Conservation (phyloP, 1,140 invertebrate species). For the Apis dorsata region DNA sequence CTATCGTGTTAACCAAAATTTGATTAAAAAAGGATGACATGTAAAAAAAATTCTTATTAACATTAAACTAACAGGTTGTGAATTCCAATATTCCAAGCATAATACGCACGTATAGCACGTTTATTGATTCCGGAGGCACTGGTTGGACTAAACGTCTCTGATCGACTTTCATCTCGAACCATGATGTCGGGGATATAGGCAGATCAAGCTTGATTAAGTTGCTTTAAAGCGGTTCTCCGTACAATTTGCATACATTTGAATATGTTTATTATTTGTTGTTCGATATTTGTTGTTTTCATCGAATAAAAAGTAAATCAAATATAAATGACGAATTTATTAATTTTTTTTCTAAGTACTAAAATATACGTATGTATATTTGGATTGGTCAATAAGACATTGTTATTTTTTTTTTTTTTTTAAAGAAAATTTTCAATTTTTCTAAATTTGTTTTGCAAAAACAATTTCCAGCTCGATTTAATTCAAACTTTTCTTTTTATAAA, state of each 20-base stretch:
- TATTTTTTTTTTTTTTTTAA: too few species aligned
- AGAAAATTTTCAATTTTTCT: too few species aligned
- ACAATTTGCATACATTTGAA: neutral
- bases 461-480: too few species aligned
- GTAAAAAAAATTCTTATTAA: conserved; percentile 1
- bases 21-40: neutral
- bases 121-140: conserved; percentile 73
- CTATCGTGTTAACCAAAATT: neutral
- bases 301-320: too few species aligned
- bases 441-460: too few species aligned
- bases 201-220: conserved; percentile 72
- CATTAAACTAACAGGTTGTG: neutral
- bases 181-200: conserved; percentile 64
- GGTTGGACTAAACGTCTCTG: conserved; percentile 61
- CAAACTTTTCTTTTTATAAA: too few species aligned
- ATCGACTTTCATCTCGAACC: conserved; percentile 55
- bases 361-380: too few species aligned
- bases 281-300: neutral
- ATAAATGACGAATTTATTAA: too few species aligned
- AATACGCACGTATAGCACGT: conserved; percentile 57
- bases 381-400: too few species aligned
- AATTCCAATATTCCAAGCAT: conserved; percentile 39
- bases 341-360: too few species aligned
- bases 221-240: conserved; percentile 63
- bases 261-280: neutral